A percentile compares a stretch with the other conserved stretches of the same genome.
These are phyloP conservation scores for Zophobas atratus DNA, from an alignment of 1,140 invertebrate genomes.

Conservation along the genomic window DNA sequence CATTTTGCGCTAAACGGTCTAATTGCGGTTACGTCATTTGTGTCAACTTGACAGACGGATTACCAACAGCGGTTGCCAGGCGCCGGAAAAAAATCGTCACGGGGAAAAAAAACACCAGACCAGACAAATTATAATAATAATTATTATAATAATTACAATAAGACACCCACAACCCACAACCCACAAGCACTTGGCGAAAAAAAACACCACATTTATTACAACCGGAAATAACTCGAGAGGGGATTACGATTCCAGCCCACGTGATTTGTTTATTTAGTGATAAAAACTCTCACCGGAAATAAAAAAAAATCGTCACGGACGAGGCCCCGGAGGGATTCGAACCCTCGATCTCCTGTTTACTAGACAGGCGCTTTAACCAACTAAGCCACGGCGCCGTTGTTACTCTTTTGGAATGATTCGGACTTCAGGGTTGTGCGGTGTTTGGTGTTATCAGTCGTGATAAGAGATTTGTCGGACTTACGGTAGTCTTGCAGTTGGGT, in stretches of 20 bases:
- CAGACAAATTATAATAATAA: too few relatives aligned
- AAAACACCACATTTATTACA: too few relatives aligned
- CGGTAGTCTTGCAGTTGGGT: too few relatives aligned
- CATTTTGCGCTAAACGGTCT: conserved; percentile 1
- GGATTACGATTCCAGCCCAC: background rate
- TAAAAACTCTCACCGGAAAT: background rate
- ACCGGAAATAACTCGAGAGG: too few relatives aligned
- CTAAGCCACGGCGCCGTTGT: conserved; percentile 72
- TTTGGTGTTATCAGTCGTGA: background rate
- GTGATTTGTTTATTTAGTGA: conserved; percentile 23
- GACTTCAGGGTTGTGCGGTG: background rate
- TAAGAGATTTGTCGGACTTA: too few relatives aligned
- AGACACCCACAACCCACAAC: too few relatives aligned
- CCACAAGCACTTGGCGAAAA: too few relatives aligned
- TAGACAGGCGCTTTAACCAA: conserved; percentile 76
- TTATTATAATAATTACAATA: too few relatives aligned
- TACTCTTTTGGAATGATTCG: background rate
- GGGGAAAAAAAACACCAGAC: too few relatives aligned
- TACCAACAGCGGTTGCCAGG: background rate
- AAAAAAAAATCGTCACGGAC: background rate
- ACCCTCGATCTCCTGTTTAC: conserved; percentile 75
- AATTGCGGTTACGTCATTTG: too few relatives aligned
- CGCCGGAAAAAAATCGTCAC: too few relatives aligned
- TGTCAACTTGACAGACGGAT: background rate
- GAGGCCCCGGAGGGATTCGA: conserved; percentile 73